Evolutionary conservation across 1,140 invertebrate species (phyloP).

Genomic region (Hestina assimilis): DNA sequence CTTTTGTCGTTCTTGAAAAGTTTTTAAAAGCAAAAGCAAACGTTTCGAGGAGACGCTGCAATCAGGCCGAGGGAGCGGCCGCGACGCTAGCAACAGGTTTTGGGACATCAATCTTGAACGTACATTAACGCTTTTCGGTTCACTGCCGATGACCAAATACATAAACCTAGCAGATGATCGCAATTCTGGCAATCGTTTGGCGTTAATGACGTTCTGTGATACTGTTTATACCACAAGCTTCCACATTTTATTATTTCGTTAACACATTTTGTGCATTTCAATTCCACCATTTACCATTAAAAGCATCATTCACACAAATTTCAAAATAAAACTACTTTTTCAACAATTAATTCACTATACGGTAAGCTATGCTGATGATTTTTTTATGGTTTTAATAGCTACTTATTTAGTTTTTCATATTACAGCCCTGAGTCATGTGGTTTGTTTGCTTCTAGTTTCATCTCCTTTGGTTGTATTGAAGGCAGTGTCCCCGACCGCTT

Average conservation of each 20-base stretch:
- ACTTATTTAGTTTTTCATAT: slow-evolving; percentile 38
- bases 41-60: slow-evolving; percentile 76
- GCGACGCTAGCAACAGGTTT: slow-evolving; percentile 68
- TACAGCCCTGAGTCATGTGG: slow-evolving; percentile 58
- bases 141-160: neutral
- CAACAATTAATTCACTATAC: slow-evolving; percentile 34
- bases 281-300: slow-evolving; percentile 9
- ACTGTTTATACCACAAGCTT: slow-evolving; percentile 52
- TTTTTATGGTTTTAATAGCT: slow-evolving; percentile 37
- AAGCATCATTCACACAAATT: slow-evolving; percentile 8
- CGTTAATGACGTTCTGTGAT: slow-evolving; percentile 43
- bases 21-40: slow-evolving; percentile 71
- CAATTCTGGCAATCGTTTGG: slow-evolving; percentile 10
- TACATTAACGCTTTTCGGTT: slow-evolving; percentile 36
- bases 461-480: slow-evolving; percentile 76
- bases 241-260: slow-evolving; percentile 40
- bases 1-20: slow-evolving; percentile 59
- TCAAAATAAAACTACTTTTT: slow-evolving; percentile 26
- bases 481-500: slow-evolving; percentile 77
- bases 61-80: slow-evolving; percentile 76
- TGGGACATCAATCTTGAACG: slow-evolving; percentile 62
- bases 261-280: slow-evolving; percentile 41
- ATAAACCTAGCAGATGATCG: neutral
- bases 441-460: slow-evolving; percentile 57
- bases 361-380: slow-evolving; percentile 47